Percentiles rank a stretch among this genome's conserved stretches.
phyloP scores from a whole-genome alignment of 2,888 invertebrate species.

The Caenorhabditis sp. region DNA sequence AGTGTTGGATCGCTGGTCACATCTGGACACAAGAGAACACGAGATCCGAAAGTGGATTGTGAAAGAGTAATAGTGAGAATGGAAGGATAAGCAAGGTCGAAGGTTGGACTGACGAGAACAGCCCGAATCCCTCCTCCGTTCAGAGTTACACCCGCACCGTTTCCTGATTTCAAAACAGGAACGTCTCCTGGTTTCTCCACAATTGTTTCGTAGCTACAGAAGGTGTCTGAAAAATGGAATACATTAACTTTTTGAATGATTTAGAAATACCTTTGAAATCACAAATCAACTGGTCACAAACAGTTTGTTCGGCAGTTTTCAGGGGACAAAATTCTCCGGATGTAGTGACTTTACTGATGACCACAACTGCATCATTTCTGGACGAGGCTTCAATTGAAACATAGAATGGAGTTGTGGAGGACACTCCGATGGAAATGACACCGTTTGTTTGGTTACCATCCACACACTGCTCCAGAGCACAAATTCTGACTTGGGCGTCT shows the following conservation, averaged over 20 bases:
- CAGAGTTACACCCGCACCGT: conserved; percentile 56
- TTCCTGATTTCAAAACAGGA: conserved; percentile 39
- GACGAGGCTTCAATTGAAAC: conserved; percentile 71
- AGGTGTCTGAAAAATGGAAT: conserved; percentile 47
- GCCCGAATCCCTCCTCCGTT: conserved; percentile 58
- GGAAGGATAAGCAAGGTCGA: conserved; percentile 69
- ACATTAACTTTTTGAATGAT: background rate
- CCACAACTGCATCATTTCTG: conserved; percentile 69
- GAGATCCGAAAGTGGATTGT: conserved; percentile 72
- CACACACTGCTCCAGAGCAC: conserved; percentile 72
- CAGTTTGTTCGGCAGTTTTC: conserved; percentile 77
- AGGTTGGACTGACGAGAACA: conserved; percentile 63
- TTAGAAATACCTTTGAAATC: conserved; percentile 67
- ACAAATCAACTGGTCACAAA: conserved; percentile 78
- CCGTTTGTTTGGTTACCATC: conserved; percentile 66
- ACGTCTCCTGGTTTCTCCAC: conserved; percentile 66
- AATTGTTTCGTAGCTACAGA: conserved; percentile 68
- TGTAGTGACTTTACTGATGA: conserved; percentile 73
- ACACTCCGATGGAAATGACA: conserved; percentile 63
- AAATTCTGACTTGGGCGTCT: conserved; percentile 70
- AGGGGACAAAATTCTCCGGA: conserved; percentile 78
- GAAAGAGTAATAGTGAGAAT: conserved; percentile 65
- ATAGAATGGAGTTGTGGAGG: conserved; percentile 71
- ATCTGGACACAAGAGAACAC: conserved; percentile 73
- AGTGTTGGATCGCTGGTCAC: conserved; percentile 66